Conservation (phyloP, 2,797 vertebrate species). For the Acridotheres tristis region DNA sequence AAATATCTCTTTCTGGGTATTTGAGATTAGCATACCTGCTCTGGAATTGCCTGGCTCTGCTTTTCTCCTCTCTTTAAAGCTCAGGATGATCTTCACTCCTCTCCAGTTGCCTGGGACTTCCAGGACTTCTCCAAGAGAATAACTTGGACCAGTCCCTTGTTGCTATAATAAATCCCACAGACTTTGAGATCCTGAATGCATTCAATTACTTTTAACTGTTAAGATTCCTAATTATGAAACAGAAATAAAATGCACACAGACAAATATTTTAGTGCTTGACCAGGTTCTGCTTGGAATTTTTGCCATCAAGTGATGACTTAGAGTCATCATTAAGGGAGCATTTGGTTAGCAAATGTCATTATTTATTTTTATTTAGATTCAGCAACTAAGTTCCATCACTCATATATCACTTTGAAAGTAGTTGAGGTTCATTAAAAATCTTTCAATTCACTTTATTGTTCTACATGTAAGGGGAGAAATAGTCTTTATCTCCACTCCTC, state of each 20-base stretch:
- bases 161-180: not conserved
- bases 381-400: not conserved
- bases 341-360: not conserved
- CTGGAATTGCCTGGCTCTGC: not conserved
- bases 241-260: not conserved
- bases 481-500: not conserved
- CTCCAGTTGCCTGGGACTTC: not conserved
- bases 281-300: not conserved
- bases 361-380: not conserved
- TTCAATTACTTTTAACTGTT: not conserved
- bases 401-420: not conserved
- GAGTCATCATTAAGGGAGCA: not conserved
- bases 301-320: not conserved
- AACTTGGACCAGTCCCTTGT: not conserved
- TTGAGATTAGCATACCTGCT: not conserved
- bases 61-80: not conserved
- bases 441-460: not conserved
- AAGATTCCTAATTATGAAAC: not conserved
- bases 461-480: not conserved
- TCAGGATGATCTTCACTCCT: not conserved
- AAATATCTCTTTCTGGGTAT: not conserved
- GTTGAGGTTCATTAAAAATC: not conserved
- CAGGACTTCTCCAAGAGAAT: not conserved
- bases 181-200: not conserved
- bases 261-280: not conserved